Evolutionary conservation across 2,113 vertebrate species (phyloP).

Genomic region (Dromas ardeola): DNA sequence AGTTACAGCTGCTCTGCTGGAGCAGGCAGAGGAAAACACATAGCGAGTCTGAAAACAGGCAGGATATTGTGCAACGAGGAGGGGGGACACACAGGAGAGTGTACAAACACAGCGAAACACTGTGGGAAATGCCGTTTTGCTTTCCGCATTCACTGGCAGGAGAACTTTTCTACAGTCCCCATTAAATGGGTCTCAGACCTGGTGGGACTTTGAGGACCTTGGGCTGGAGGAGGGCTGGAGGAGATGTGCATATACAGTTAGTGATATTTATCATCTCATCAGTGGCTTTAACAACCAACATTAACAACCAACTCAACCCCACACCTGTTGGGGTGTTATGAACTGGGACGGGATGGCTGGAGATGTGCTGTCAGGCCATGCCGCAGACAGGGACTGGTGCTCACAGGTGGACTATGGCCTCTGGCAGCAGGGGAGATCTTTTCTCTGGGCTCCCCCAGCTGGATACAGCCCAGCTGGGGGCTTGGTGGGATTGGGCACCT

Average conservation of each 20-base stretch:
- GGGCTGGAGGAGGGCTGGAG: not conserved
- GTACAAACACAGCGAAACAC: not conserved
- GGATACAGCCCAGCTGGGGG: not conserved
- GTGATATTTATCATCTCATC: not conserved
- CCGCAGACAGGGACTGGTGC: not conserved
- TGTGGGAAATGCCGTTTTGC: not conserved
- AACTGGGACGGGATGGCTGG: fast-evolving
- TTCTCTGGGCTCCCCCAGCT: not conserved
- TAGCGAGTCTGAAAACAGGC: not conserved
- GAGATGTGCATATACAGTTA: not conserved
- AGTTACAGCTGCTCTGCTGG: conserved; percentile 14
- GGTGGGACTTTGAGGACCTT: not conserved
- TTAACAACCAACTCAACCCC: not conserved
- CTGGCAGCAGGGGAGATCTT: fast-evolving
- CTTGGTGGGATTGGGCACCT: not conserved
- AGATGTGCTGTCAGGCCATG: not conserved
- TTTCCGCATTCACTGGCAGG: fast-evolving
- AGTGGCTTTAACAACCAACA: not conserved
- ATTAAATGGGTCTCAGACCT: not conserved
- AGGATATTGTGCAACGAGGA: fast-evolving
- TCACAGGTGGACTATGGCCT: too few relatives aligned
- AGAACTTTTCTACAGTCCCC: not conserved
- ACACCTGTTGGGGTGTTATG: fast-evolving
- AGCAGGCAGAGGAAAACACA: not conserved
- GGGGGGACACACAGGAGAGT: fast-evolving